Evolutionary conservation across 2,797 vertebrate genomes (phyloP).

Genomic region (Ara ararauna): DNA sequence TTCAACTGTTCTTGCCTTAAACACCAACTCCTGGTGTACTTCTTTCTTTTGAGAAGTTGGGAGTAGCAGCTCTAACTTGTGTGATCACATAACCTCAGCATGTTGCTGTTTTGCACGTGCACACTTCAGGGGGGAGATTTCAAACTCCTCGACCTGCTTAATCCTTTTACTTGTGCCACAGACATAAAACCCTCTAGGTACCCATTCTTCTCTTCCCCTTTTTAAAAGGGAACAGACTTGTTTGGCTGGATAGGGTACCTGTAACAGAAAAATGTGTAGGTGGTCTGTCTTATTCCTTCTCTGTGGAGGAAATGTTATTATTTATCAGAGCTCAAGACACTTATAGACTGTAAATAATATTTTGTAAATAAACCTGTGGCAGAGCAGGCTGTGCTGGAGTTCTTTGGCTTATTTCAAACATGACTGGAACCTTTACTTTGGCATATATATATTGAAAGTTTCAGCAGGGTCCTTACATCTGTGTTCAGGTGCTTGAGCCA

Average conservation of each 20-base stretch:
- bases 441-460: neutral
- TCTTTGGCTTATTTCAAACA: neutral
- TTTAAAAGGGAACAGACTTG: neutral
- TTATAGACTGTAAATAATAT: slow-evolving; percentile 61
- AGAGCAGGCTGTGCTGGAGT: neutral
- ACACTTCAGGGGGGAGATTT: neutral
- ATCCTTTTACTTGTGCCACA: neutral
- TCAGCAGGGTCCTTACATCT: neutral
- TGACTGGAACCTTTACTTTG: neutral
- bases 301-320: slow-evolving; percentile 67
- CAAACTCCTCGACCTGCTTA: neutral
- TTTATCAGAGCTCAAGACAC: slow-evolving; percentile 36
- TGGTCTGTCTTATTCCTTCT: slow-evolving; percentile 65
- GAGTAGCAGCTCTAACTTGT: neutral
- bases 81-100: neutral
- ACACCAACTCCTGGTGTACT: neutral
- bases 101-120: neutral
- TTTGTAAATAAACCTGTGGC: slow-evolving; percentile 75
- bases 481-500: neutral
- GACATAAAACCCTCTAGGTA: neutral
- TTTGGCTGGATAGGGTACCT: slow-evolving; percentile 21
- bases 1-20: neutral
- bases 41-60: neutral
- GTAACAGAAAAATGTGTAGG: slow-evolving; percentile 31
- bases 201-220: slow-evolving; percentile 21